phyloP scores from a whole-genome alignment of 1,140 invertebrate genomes.

The Cepaea nemoralis region DNA sequence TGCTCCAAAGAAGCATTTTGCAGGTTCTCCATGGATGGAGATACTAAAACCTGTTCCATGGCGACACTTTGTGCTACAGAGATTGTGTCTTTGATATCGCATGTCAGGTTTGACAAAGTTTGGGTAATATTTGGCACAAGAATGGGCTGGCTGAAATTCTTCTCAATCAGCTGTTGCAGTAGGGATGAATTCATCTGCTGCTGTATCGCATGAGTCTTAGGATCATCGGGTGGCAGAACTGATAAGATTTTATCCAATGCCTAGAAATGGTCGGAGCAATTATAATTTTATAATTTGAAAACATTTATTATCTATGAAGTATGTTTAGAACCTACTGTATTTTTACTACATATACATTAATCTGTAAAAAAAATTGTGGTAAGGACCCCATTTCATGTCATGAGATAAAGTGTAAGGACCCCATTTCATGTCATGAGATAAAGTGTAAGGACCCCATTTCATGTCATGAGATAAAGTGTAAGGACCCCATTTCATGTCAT shows the following conservation, averaged over 20 bases:
- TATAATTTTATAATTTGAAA: too few species aligned
- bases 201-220: constrained; percentile 49
- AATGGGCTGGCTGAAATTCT: constrained; percentile 51
- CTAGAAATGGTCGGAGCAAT: constrained; percentile 54
- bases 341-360: too few species aligned
- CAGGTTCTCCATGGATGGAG: background rate
- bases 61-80: constrained; percentile 50
- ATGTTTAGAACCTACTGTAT: too few species aligned
- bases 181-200: constrained; percentile 49
- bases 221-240: constrained; percentile 57
- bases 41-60: background rate
- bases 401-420: too few species aligned
- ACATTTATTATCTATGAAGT: too few species aligned
- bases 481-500: too few species aligned
- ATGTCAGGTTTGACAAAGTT: constrained; percentile 51
- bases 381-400: too few species aligned
- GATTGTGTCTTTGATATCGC: constrained; percentile 57
- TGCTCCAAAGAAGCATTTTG: background rate
- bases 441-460: too few species aligned
- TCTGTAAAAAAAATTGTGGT: too few species aligned
- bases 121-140: constrained; percentile 51
- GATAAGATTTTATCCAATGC: constrained; percentile 59
- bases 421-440: too few species aligned
- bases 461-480: too few species aligned
- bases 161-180: constrained; percentile 52